A percentile compares a stretch with the other conserved stretches of the same genome.
phyloP scores from a whole-genome alignment of 2,797 vertebrate genomes.

The Anolis apletophallus region DNA sequence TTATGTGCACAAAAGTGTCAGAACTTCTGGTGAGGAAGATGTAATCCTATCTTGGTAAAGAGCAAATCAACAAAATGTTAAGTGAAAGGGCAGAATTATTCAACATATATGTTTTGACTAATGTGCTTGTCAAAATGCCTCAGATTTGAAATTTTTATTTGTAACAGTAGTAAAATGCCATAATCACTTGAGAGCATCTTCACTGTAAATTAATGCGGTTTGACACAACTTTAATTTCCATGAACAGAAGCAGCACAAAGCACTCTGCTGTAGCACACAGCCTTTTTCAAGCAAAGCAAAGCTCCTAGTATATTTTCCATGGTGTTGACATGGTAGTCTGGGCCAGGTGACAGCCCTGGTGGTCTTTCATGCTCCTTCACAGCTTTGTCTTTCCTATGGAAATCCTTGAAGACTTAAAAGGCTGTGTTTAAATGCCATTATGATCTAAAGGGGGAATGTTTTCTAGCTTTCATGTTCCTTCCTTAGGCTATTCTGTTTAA shows the following conservation, averaged over 20 bases:
- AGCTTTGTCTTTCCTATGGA: conserved; percentile 55
- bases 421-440: conserved; percentile 71
- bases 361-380: conserved; percentile 55
- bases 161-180: no score
- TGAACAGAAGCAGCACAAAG: conserved; percentile 30
- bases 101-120: background rate
- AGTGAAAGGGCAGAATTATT: background rate
- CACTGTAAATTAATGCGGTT: no score
- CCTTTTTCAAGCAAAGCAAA: background rate
- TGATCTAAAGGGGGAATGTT: conserved; percentile 65
- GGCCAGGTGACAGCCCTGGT: conserved; percentile 25
- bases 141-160: background rate
- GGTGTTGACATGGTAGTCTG: background rate
- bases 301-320: background rate
- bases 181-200: background rate
- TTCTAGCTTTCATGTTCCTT: conserved; percentile 66
- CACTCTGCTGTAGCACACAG: accelerated
- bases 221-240: no score
- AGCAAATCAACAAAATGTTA: background rate
- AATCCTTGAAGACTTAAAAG: conserved; percentile 65
- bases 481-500: conserved; percentile 65
- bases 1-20: background rate
- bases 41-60: background rate
- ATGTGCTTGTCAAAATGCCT: background rate
- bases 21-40: background rate